A percentile compares a stretch with the other conserved stretches of the same genome.
Conservation (phyloP, 2,797 vertebrate species). For the Tragopan temminckii region DNA sequence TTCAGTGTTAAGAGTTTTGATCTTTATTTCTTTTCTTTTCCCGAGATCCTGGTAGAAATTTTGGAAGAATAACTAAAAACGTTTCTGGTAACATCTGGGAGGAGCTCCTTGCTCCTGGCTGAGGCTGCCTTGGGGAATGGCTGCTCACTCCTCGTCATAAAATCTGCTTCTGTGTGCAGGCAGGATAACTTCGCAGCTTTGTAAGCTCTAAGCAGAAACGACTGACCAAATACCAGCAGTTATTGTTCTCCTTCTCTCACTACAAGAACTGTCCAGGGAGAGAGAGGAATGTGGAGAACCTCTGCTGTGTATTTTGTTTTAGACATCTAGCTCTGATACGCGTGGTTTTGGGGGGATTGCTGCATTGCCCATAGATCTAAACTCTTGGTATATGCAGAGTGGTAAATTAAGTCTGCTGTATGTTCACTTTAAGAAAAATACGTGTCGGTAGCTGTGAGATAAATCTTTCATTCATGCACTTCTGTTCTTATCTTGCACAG, state of each 20-base stretch:
- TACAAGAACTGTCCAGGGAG: neutral
- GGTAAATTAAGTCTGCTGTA: rapidly evolving
- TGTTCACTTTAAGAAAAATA: neutral
- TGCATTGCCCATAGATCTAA: rapidly evolving
- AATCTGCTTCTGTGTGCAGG: neutral
- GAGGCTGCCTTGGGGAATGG: neutral
- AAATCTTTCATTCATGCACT: rapidly evolving
- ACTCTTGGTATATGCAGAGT: rapidly evolving
- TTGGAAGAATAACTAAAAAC: neutral
- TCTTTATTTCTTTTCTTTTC: neutral
- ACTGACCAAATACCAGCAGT: rapidly evolving
- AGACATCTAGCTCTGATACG: rapidly evolving
- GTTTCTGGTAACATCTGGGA: neutral
- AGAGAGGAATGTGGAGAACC: neutral
- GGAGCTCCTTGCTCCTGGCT: neutral
- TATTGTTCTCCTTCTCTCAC: neutral
- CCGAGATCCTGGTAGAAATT: neutral
- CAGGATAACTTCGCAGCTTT: neutral
- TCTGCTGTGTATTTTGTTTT: rapidly evolving
- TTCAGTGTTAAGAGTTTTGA: neutral
- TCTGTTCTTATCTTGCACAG: neutral
- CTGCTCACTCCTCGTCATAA: neutral
- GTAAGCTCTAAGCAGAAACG: rapidly evolving
- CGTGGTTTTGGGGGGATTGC: too few relatives aligned
- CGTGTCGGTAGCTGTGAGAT: neutral